phyloP scores from a whole-genome alignment of 2,888 invertebrate genomes.

The Crossocerus cetratus region DNA sequence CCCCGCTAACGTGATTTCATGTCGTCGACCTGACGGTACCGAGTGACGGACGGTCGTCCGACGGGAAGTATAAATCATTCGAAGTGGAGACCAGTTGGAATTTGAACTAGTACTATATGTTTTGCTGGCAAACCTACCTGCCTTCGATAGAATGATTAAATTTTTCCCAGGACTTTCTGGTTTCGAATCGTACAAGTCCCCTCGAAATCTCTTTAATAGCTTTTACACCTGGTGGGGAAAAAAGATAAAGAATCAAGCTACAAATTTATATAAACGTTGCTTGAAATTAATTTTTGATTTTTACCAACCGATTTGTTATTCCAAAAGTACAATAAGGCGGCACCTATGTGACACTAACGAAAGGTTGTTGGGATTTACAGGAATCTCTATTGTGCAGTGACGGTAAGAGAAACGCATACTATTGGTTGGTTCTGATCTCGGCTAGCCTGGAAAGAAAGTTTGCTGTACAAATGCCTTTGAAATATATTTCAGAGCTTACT shows the following conservation, averaged over 20 bases:
- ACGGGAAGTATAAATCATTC: slow-evolving; percentile 4
- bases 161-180: no score
- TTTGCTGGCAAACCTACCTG: no score
- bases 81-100: neutral
- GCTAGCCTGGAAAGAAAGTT: slow-evolving; percentile 9
- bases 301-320: neutral
- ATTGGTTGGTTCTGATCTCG: slow-evolving; percentile 39
- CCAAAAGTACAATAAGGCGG: slow-evolving; percentile 17
- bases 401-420: slow-evolving; percentile 40
- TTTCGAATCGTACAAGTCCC: no score
- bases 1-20: slow-evolving; percentile 67
- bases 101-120: no score
- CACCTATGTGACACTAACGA: slow-evolving; percentile 39
- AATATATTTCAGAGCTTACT: neutral
- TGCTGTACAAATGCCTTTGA: neutral
- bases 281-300: no score
- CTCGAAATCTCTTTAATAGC: no score
- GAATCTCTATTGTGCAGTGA: slow-evolving; percentile 37
- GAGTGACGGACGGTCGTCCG: slow-evolving; percentile 43
- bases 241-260: no score
- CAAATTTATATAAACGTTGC: no score
- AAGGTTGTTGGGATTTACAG: slow-evolving; percentile 2
- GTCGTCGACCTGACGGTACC: slow-evolving; percentile 64
- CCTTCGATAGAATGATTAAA: no score
- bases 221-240: no score